Base-by-base conservation (phyloP, 1,140 invertebrate genomes). In the Leptopilina clavipes region DNA sequence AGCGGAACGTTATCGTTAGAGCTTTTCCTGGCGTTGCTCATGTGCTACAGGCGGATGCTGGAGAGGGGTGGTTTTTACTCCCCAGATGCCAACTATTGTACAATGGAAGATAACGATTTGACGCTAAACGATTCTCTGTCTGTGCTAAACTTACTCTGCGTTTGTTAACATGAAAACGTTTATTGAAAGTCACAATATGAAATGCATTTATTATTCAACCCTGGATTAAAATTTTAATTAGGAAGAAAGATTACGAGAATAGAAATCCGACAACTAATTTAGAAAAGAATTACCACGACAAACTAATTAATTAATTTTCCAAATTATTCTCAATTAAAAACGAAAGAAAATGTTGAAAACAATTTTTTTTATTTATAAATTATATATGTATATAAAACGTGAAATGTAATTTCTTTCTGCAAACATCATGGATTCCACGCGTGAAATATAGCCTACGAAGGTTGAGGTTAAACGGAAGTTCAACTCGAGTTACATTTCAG, bases 401-500 rank as follows among this genome's bases (percentile, higher is more conserved):
- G 5, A 3, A 5, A 31, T 31, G 25, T 25, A 31, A 31, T 65
- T 65, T 65, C 19, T 65, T 25, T 31, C 22, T 65, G 19, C 59
- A 65, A 31, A 65, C 59, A 65, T 31, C 59, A 65, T 22, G 59
- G 8, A 59, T 52, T 17, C 48, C 17, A 7, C 3, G n/a, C 59
- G 12, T 65, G 22, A 65, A 65, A 65, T 65, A 65, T 31, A 65
- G 22, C 59, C 25, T 5, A 5, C 22, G 59, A 65, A 65, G 59
- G 25, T 65, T 65, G 59, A 31, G 59, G 59, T 65, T 65, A 65
- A 65, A 65, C 59, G 59, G 59, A 65, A 65, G 59, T 65, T 65
- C 59, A 65, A 65, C 25, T 65, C 59, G 59, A 65, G 59, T 65
- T 65, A 31, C 59, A 65, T n/a, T 37, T 14, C 22, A 65, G 59